Conservation (phyloP, 64 coral and sea anemone species). For the Porites australiensis region DNA sequence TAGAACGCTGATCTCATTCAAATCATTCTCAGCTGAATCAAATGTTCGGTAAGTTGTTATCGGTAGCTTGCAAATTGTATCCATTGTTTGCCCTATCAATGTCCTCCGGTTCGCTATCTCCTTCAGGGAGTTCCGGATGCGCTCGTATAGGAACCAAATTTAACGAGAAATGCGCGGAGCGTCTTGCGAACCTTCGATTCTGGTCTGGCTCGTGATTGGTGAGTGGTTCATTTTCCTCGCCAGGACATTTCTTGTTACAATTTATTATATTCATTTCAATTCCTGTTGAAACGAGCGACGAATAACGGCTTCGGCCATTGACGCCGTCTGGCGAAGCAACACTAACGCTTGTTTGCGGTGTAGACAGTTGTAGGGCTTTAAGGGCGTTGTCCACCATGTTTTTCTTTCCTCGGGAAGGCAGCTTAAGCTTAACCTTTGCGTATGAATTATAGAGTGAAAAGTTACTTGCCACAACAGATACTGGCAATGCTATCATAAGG, state of each 20-base stretch:
- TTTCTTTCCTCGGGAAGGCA: conserved; percentile 79
- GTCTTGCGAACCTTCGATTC: conserved; percentile 28
- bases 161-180: conserved; percentile 69
- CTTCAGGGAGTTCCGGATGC: conserved; percentile 67
- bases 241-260: conserved; percentile 31
- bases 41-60: neutral
- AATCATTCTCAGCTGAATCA: too few species aligned
- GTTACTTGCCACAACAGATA: conserved; percentile 95
- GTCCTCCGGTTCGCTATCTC: conserved; percentile 73
- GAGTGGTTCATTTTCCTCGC: neutral
- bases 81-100: neutral
- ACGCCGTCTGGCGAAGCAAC: conserved; percentile 55
- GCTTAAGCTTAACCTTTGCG: conserved; percentile 92
- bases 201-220: conserved; percentile 51
- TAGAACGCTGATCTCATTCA: too few species aligned
- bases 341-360: conserved; percentile 84
- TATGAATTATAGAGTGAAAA: conserved; percentile 94
- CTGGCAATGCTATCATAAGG: conserved; percentile 91
- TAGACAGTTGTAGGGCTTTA: conserved; percentile 85
- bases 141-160: conserved; percentile 61
- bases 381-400: conserved; percentile 85
- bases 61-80: neutral
- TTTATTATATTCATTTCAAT: conserved; percentile 23
- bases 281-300: conserved; percentile 24
- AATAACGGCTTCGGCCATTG: conserved; percentile 35